Evolutionary conservation across 2,113 vertebrate species (phyloP), one percentile per base, ranked within the genome.

Genomic region (Beaufortia kweichowensis): DNA sequence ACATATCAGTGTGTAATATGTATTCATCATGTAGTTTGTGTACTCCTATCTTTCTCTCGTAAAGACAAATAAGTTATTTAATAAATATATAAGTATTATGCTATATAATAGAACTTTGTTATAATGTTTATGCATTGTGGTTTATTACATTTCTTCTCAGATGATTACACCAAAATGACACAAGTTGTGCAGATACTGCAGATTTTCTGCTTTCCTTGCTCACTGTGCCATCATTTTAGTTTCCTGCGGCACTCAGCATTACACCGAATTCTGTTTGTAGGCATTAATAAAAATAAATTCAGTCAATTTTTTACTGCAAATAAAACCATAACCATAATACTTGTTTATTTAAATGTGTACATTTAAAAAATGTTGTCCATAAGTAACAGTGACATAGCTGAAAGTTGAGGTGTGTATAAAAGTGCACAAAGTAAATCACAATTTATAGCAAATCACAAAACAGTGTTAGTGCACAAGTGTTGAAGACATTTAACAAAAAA

Each of bases 41-140:
- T 96, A 95, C 92, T 94, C 92, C 93, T 91, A 91, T 85, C 94
- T 94, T 93, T 91, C 91, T 92, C 94, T 88, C 95, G 92, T 93
- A 92, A 86, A 93, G 92, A 92, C 90, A 93, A 95, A 95, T 93
- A 93, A 95, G 93, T 93, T 96, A 95, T 98, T 98, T 96, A 97
- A 91, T 48, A 66, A 48, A 66, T 48, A 91, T 92, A 91, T 48
- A 66, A 48, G 46, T 48, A 91, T 92, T 91, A 67, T 48, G 24
- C 41, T 95, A 93, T 93, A 84, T 26, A 65, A 57, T 11, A 53
- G 31, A 56, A 29, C 62, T 28, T 63, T 46, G 23, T 57, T 24
- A 10, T 23, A 3, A 2, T 61, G 11, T 71, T 66, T 81, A 61
- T 80, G 43, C 14, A 10, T 4, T 55, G 39, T 71, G 21, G 33